Evolutionary conservation across 2,888 invertebrate genomes (phyloP), one percentile per base, ranked within the genome.

Genomic region (Augochlorella aurata): DNA sequence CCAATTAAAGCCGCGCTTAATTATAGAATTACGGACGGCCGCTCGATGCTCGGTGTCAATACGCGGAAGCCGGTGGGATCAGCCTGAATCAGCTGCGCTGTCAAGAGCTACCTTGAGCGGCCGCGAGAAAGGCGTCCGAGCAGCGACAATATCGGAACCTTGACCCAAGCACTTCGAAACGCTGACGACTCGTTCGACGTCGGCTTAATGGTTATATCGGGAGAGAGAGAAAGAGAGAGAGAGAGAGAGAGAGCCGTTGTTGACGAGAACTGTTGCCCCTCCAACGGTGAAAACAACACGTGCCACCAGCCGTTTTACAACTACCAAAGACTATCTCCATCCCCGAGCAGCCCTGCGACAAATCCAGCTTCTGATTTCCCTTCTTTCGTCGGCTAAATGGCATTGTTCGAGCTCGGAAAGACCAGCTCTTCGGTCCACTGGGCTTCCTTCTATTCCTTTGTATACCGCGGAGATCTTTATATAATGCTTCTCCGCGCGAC

Each of bases 111-210:
- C 76, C 73, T 82, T 77, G 81, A 77, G 38, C 24, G 29, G 16
- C 14, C 4, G 38, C 47, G 58, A 74, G 76, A 81, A 81, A 81
- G 73, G 61, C 38, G 61, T 12, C 21, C 54, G 47, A 52, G 65
- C 63, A 5, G 47, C 72, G 82, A 73, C 81, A 50, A 47, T 66
- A 54, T 67, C 47, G 68, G 72, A 85, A 54, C 85, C 87, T 87
- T 85, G 85, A 87, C 87, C 86, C 65, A 70, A 18, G 67, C 68
- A 29, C 71, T 45, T 65, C 54, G 49, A 65, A 75, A 38, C 65
- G 61, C 63, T 72, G 54, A 74, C 58, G 61, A 54, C 44, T 58
- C 77, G 54, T 77, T 61, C 50, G 66, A 61, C 24, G 29, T 16
- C 44, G n/a, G 54, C 45, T 61, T 45, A 21, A 66, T n/a, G 45